Conservation (phyloP, 2,797 vertebrate genomes). For the Lindbergichthys nudifrons region DNA sequence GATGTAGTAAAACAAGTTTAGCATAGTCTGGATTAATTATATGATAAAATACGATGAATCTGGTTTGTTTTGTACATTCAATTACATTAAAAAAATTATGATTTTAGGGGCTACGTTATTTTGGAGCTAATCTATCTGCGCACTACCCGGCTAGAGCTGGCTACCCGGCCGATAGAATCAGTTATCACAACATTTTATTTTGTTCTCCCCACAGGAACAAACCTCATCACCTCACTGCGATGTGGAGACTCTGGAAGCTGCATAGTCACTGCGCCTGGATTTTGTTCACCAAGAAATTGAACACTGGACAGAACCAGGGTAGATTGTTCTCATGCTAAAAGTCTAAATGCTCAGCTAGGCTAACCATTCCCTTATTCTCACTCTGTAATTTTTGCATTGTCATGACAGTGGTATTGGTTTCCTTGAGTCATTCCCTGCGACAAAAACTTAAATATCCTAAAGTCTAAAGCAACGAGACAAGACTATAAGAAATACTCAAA, state of each 20-base stretch:
- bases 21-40: background rate
- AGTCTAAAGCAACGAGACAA: background rate
- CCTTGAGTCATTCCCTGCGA: background rate
- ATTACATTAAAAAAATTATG: too few relatives aligned
- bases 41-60: background rate
- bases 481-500: background rate
- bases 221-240: background rate
- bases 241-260: background rate
- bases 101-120: background rate
- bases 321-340: background rate
- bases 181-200: background rate
- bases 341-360: background rate
- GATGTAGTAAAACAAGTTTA: background rate
- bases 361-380: background rate
- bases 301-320: slow-evolving; percentile 1
- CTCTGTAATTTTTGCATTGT: background rate
- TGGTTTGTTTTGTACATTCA: background rate
- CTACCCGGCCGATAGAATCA: background rate
- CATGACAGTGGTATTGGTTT: background rate
- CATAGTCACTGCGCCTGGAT: background rate
- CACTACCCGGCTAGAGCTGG: background rate
- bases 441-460: background rate
- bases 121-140: background rate
- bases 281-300: slow-evolving; percentile 14
- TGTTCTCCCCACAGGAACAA: background rate